Evolutionary conservation across 2,888 invertebrate genomes (phyloP).

Genomic region (Papilio gigon): DNA sequence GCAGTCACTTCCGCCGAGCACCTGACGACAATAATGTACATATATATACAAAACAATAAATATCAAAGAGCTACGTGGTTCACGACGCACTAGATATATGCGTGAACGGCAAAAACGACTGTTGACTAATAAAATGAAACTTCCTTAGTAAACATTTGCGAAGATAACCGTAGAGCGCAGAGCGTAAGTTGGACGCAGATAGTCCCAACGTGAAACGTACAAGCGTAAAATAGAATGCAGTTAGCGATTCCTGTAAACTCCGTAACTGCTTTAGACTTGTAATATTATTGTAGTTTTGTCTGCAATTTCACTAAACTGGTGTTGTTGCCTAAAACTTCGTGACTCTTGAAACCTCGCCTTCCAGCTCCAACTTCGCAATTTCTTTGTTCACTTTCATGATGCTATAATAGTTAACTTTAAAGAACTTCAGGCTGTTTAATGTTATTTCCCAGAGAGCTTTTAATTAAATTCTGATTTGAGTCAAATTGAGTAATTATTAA

Average conservation of each 20-base stretch:
- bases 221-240: slow-evolving; percentile 5
- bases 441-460: not conserved
- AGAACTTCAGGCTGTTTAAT: not conserved
- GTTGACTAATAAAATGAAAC: not conserved
- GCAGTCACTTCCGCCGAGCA: too few species aligned
- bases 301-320: slow-evolving; percentile 20
- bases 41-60: too few species aligned
- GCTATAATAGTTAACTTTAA: not conserved
- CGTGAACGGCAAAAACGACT: not conserved
- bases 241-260: slow-evolving; percentile 19
- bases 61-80: too few species aligned
- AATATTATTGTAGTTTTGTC: slow-evolving; percentile 20
- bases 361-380: not conserved
- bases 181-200: not conserved
- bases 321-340: slow-evolving; percentile 17
- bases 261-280: slow-evolving; percentile 11
- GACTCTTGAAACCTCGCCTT: slow-evolving; percentile 8
- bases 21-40: too few species aligned
- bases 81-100: not conserved
- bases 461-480: too few species aligned
- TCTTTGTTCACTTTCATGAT: not conserved
- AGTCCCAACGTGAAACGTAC: slow-evolving; percentile 4
- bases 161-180: too few species aligned
- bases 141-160: not conserved
- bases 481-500: too few species aligned